Evolutionary conservation across 2,113 vertebrate species (phyloP).

Genomic region (Arizona elegans): DNA sequence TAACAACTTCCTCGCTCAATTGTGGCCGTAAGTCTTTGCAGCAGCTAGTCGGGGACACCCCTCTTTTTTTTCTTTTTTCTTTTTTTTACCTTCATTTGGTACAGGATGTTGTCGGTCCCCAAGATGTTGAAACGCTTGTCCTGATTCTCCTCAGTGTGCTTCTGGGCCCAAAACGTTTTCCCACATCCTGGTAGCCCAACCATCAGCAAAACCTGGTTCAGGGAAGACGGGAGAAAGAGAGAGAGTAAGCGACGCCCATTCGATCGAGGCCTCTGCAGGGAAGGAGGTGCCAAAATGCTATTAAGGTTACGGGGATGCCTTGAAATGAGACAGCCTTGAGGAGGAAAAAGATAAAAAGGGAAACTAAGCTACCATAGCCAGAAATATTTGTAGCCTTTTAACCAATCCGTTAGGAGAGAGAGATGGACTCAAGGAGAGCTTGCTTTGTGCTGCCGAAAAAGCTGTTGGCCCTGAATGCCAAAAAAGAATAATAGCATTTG

Average conservation of each 20-base stretch:
- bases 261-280: not conserved
- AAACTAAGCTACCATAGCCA: not conserved
- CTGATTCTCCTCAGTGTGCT: constrained; percentile 74
- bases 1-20: not conserved
- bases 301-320: not conserved
- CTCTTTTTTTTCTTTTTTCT: too few relatives aligned
- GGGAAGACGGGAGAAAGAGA: not conserved
- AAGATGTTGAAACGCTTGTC: constrained; percentile 79
- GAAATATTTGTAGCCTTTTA: not conserved
- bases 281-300: not conserved
- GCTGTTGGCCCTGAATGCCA: not conserved
- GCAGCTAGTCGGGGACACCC: not conserved
- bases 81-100: constrained; percentile 76
- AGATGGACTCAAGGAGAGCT: too few relatives aligned
- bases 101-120: constrained; percentile 78
- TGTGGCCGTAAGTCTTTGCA: not conserved
- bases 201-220: constrained; percentile 80
- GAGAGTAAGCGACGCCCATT: not conserved
- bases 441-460: not conserved
- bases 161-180: constrained; percentile 83
- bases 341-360: not conserved
- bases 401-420: not conserved
- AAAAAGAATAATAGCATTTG: not conserved
- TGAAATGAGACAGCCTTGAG: not conserved
- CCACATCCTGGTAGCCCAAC: constrained; percentile 87